Conservation (phyloP, 2,888 invertebrate genomes). For the Apamea anceps region DNA sequence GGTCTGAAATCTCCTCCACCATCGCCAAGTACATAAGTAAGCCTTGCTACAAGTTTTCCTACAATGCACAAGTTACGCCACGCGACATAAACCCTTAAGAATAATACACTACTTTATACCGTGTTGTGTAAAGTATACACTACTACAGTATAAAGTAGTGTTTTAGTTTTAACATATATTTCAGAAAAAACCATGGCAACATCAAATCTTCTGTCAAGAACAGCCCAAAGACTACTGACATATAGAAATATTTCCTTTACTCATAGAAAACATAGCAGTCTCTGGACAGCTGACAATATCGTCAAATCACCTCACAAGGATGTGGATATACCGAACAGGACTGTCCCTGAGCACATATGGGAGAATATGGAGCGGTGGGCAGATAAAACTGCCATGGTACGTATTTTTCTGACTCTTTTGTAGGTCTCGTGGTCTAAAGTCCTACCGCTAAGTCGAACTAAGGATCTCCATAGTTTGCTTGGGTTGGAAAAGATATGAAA, state of each 20-base stretch:
- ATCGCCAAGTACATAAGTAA: not conserved
- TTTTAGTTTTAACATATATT: constrained; percentile 21
- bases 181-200: constrained; percentile 69
- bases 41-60: not conserved
- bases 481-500: not conserved
- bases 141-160: not conserved
- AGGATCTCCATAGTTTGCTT: not conserved
- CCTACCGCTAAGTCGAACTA: not conserved
- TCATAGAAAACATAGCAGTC: constrained; percentile 56
- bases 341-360: constrained; percentile 91
- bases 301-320: constrained; percentile 88
- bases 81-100: not conserved
- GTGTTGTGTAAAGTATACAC: too few relatives aligned
- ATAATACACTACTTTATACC: not conserved
- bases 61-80: too few relatives aligned
- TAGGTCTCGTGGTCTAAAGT: too few relatives aligned
- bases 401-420: constrained; percentile 65
- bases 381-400: constrained; percentile 91
- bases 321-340: constrained; percentile 86
- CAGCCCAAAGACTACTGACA: constrained; percentile 62
- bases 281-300: constrained; percentile 80
- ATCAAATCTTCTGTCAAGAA: constrained; percentile 64
- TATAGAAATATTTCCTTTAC: constrained; percentile 53
- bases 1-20: not conserved
- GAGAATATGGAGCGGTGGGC: constrained; percentile 91